Evolutionary conservation across 2,797 vertebrate species (phyloP).

Genomic region (Sebastes wilsoni): DNA sequence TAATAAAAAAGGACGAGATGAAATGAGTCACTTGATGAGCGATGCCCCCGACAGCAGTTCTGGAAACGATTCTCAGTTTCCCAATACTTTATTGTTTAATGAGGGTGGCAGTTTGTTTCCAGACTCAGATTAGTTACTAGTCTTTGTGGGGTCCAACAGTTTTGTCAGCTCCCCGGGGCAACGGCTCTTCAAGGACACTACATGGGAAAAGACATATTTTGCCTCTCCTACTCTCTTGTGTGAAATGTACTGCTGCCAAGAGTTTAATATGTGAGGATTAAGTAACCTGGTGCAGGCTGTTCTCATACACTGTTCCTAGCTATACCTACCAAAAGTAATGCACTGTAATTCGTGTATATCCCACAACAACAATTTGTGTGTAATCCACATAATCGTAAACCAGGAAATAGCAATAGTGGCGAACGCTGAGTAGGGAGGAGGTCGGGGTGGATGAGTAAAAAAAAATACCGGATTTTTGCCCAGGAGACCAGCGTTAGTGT

Average conservation of each 20-base stretch:
- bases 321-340: too few relatives aligned
- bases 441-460: too few relatives aligned
- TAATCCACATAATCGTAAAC: too few relatives aligned
- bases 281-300: not conserved
- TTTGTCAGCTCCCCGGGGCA: not conserved
- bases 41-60: not conserved
- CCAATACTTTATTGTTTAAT: constrained; percentile 10
- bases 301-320: too few relatives aligned
- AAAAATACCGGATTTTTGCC: too few relatives aligned
- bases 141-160: not conserved
- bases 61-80: not conserved
- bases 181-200: not conserved
- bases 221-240: not conserved
- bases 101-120: not conserved
- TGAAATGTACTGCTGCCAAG: not conserved
- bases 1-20: not conserved
- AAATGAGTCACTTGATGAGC: constrained; percentile 7
- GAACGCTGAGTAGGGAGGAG: too few relatives aligned
- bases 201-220: not conserved
- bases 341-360: too few relatives aligned
- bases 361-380: too few relatives aligned
- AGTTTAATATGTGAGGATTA: not conserved
- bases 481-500: too few relatives aligned
- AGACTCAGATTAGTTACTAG: constrained; percentile 2
- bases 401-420: too few relatives aligned